Conservation (phyloP, 2,888 invertebrate genomes). For the Glyphotaelius pellucidus region DNA sequence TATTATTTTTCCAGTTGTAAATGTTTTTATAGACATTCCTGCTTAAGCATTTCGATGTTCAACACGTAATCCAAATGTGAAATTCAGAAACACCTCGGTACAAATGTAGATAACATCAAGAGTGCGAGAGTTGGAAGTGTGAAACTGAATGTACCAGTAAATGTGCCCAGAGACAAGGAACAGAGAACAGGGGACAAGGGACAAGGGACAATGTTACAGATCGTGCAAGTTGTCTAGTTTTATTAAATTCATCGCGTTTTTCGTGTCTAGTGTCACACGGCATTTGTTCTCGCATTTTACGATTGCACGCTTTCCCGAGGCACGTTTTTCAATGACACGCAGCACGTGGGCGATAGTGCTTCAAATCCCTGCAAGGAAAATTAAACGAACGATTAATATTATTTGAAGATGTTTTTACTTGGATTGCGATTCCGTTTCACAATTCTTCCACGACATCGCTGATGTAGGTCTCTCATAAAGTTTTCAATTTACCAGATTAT, state of each 20-base stretch:
- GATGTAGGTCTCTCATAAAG: too few species aligned
- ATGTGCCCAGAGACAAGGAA: neutral
- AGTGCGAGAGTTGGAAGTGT: neutral
- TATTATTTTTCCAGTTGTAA: too few species aligned
- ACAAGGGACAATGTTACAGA: neutral
- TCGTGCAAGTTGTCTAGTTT: conserved; percentile 41
- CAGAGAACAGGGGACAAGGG: neutral
- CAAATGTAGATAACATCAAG: neutral
- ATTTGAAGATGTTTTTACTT: neutral
- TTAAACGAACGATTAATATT: neutral
- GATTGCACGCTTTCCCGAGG: conserved; percentile 15
- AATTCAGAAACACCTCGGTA: neutral
- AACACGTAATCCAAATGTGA: neutral
- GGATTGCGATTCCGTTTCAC: too few species aligned
- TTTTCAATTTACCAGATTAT: too few species aligned
- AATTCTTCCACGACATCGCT: too few species aligned
- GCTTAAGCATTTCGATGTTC: neutral
- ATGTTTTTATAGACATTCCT: neutral
- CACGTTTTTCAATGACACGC: neutral
- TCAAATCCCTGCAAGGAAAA: neutral
- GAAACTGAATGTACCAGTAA: neutral
- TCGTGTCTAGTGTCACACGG: conserved; percentile 41
- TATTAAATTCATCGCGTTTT: conserved; percentile 42
- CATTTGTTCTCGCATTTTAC: conserved; percentile 39
- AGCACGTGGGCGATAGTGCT: neutral